Evolutionary conservation across 2,888 invertebrate genomes (phyloP).

Genomic region (Protophormia terraenovae): DNA sequence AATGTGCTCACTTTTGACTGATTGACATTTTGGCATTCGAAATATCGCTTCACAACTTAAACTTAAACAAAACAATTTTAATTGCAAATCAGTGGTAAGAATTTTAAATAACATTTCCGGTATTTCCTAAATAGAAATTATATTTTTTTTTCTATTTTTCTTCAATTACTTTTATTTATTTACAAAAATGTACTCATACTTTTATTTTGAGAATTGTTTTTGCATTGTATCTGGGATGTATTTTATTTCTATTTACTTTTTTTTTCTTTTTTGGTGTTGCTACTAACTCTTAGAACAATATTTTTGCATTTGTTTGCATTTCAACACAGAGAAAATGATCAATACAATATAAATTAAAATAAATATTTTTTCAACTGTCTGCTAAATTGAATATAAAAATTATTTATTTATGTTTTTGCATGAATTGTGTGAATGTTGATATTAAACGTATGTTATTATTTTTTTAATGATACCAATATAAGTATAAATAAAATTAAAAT

Average conservation of each 20-base stretch:
- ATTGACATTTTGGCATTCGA: conserved; percentile 63
- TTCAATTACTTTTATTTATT: conserved; percentile 2
- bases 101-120: conserved; percentile 55
- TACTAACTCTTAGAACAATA: conserved; percentile 22
- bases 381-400: conserved; percentile 37
- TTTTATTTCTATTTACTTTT: background rate
- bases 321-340: conserved; percentile 43
- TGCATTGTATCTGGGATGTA: background rate
- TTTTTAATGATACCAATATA: background rate
- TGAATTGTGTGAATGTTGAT: conserved; percentile 25
- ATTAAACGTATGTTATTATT: conserved; percentile 46
- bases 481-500: too few species aligned
- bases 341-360: conserved; percentile 39
- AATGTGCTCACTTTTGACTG: conserved; percentile 44
- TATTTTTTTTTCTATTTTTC: background rate
- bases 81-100: conserved; percentile 34
- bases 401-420: conserved; percentile 37
- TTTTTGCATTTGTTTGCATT: conserved; percentile 63
- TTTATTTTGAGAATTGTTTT: background rate
- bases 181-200: background rate
- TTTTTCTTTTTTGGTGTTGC: background rate
- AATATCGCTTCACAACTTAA: conserved; percentile 31
- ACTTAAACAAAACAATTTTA: conserved; percentile 42
- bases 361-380: conserved; percentile 63
- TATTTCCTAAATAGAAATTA: conserved; percentile 52